phyloP scores from a whole-genome alignment of 2,113 vertebrate species.

The Microcebus ravelobensis region DNA sequence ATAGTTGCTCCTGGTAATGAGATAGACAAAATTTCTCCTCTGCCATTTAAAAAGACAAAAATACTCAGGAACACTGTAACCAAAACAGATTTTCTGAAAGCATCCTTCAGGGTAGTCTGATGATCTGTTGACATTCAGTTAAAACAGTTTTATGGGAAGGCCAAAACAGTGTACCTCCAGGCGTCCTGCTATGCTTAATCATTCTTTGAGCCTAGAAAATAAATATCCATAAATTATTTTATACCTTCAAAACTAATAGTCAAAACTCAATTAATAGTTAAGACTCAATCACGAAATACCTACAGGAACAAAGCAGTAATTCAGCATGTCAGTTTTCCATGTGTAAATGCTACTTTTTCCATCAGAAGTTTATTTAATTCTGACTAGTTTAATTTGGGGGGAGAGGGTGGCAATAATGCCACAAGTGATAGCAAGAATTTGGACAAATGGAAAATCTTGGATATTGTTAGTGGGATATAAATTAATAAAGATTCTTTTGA shows the following conservation, averaged over 20 bases:
- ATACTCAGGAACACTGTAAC: background rate
- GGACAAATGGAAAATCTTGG: background rate
- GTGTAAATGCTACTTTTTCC: background rate
- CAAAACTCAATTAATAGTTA: slow-evolving; percentile 5
- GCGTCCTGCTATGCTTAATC: background rate
- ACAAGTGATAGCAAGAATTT: slow-evolving; percentile 1
- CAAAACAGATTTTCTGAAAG: slow-evolving; percentile 12
- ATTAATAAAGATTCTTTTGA: background rate
- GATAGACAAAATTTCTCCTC: background rate
- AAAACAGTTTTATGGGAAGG: slow-evolving; percentile 16
- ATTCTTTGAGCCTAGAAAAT: background rate
- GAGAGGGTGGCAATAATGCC: background rate
- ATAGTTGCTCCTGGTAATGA: background rate
- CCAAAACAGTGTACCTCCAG: background rate
- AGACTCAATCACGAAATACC: background rate
- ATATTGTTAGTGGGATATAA: background rate
- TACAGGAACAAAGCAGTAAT: background rate
- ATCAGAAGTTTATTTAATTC: background rate
- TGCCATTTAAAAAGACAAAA: slow-evolving; percentile 20
- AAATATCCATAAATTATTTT: background rate
- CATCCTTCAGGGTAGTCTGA: background rate
- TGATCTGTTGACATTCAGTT: background rate
- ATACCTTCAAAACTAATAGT: slow-evolving; percentile 30
- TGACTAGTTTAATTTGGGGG: background rate
- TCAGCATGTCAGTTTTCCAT: slow-evolving; percentile 18